These are phyloP conservation scores for Emmelina monodactyla DNA, from an alignment of 2,888 invertebrate genomes.

Conservation along the genomic window DNA sequence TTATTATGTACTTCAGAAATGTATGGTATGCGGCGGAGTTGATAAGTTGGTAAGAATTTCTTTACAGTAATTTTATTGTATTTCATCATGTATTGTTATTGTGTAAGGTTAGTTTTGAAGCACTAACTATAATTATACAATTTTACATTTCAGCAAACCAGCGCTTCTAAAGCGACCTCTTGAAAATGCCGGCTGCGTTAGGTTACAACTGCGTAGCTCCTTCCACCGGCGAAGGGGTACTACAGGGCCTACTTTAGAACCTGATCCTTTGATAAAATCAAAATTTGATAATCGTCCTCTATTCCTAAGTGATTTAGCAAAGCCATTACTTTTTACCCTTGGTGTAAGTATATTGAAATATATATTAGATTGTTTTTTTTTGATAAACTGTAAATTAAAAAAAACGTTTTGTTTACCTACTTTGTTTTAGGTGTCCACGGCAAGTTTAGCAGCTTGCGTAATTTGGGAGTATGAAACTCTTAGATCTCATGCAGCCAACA, in stretches of 20 bases:
- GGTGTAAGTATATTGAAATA: slow-evolving; percentile 52
- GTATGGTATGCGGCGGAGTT: slow-evolving; percentile 41
- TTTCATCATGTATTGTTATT: too few species aligned
- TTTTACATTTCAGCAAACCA: slow-evolving; percentile 24
- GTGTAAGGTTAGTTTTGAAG: slow-evolving; percentile 7
- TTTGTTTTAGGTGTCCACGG: slow-evolving; percentile 68
- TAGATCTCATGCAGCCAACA: slow-evolving; percentile 60
- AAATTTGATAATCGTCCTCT: slow-evolving; percentile 48
- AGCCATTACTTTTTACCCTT: slow-evolving; percentile 71
- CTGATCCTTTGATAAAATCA: slow-evolving; percentile 46
- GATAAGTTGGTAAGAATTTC: slow-evolving; percentile 36
- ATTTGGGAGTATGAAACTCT: slow-evolving; percentile 88
- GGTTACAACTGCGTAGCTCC: slow-evolving; percentile 35
- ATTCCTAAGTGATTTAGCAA: slow-evolving; percentile 53
- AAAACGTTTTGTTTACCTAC: background rate
- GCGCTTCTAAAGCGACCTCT: slow-evolving; percentile 19
- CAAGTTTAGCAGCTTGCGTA: slow-evolving; percentile 76
- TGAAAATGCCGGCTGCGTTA: slow-evolving; percentile 18
- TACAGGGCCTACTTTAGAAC: slow-evolving; percentile 27
- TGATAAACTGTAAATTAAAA: background rate
- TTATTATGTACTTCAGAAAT: slow-evolving; percentile 52
- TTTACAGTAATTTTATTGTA: background rate
- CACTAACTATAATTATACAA: slow-evolving; percentile 10
- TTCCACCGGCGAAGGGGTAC: slow-evolving; percentile 31
- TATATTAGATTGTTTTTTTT: background rate